Evolutionary conservation across 2,797 vertebrate species (phyloP).

Genomic region (Gymnothorax javanicus): DNA sequence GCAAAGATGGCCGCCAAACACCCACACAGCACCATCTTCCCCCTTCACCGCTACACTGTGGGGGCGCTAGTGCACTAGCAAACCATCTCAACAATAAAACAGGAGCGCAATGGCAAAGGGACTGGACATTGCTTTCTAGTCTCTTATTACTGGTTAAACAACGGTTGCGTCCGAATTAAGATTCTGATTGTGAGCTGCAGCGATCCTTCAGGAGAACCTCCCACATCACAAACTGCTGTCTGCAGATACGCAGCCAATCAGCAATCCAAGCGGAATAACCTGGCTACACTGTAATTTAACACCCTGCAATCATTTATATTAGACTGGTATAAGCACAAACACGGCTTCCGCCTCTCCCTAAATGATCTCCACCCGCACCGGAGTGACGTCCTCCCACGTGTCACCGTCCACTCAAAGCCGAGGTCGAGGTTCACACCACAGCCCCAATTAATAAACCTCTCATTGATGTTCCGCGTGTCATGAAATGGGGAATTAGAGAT

Average conservation of each 20-base stretch:
- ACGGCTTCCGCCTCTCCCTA: not conserved
- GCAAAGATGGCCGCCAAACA: not conserved
- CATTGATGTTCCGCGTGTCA: conserved; percentile 67
- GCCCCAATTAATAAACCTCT: conserved; percentile 66
- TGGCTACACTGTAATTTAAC: conserved; percentile 76
- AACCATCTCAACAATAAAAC: not conserved
- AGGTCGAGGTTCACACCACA: conserved; percentile 31
- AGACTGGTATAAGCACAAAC: conserved; percentile 43
- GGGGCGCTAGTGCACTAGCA: not conserved
- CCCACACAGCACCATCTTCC: not conserved
- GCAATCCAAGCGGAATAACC: conserved; percentile 68
- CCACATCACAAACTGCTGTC: conserved; percentile 54
- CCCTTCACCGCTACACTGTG: not conserved
- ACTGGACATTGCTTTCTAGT: not conserved
- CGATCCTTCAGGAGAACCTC: not conserved
- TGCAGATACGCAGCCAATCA: conserved; percentile 72
- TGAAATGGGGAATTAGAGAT: conserved; percentile 67
- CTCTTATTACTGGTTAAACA: not conserved
- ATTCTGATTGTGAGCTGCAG: not conserved
- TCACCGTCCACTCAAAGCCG: conserved; percentile 31
- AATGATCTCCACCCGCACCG: not conserved
- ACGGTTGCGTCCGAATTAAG: not conserved
- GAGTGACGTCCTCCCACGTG: conserved; percentile 10
- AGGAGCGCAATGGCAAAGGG: not conserved
- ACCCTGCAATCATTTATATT: conserved; percentile 78